phyloP scores from a whole-genome alignment of 1,140 invertebrate genomes.

The Delia radicum region DNA sequence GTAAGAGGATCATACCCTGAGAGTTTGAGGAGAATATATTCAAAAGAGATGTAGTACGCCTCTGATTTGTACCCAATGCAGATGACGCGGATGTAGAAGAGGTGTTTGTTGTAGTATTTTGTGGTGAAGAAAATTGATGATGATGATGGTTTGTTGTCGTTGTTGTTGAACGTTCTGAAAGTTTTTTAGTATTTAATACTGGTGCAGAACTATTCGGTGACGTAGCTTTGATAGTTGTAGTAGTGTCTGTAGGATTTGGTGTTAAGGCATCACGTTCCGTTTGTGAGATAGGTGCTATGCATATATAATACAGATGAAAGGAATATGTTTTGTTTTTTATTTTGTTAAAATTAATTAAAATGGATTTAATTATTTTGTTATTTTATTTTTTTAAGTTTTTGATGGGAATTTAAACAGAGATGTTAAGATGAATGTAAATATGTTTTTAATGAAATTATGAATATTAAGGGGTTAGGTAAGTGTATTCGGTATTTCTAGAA shows the following conservation, averaged over 20 bases:
- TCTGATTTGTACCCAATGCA: conserved; percentile 70
- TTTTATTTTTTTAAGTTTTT: too few relatives aligned
- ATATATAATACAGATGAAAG: conserved; percentile 9
- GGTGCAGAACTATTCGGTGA: neutral
- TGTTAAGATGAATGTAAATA: too few relatives aligned
- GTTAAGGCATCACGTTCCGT: neutral
- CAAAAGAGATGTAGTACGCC: conserved; percentile 88
- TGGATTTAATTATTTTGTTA: neutral
- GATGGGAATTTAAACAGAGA: too few relatives aligned
- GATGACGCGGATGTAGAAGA: conserved; percentile 35
- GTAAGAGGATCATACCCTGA: conserved; percentile 76
- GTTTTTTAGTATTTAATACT: neutral
- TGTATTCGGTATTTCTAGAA: too few relatives aligned
- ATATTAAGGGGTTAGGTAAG: too few relatives aligned
- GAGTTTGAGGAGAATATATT: conserved; percentile 93
- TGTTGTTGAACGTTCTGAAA: neutral
- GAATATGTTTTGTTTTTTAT: too few relatives aligned
- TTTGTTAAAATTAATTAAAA: neutral
- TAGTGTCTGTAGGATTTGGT: neutral
- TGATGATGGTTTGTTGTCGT: neutral
- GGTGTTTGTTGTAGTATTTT: conserved; percentile 25
- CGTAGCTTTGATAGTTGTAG: neutral
- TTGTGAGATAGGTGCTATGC: conserved; percentile 7
- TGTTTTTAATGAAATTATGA: too few relatives aligned
- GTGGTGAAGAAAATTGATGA: conserved; percentile 10